Evolutionary conservation across 1,140 invertebrate species (phyloP), one percentile per base, ranked within the genome.

Genomic region (Heliconius hermathena): DNA sequence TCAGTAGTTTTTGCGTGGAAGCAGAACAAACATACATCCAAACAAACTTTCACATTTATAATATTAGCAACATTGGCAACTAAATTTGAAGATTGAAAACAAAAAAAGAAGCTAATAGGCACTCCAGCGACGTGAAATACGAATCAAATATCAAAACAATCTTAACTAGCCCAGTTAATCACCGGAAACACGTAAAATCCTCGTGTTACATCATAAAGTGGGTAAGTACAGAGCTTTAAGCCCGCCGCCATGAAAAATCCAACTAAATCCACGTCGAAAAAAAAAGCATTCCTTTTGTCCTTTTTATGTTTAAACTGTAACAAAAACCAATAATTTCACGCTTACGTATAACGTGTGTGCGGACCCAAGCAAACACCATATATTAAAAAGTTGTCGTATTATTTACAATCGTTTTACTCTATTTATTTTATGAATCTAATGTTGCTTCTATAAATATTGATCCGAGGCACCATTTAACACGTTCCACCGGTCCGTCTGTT

Each of bases 361-460:
- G 90, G 91, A 92, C 88, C 89, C 91, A 85, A 88, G 89, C 82
- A 93, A 94, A 94, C 89, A 93, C 89, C 89, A 92, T 93, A 78
- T 93, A 94, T 94, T 93, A 92, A 92, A 94, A 92, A 93, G 91
- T 93, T 93, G 93, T 94, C 91, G 89, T 91, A 84, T 88, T 94
- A 92, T 94, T 94, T 94, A 93, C 93, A 89, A 86, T 92, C 92
- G 93, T 93, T 93, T 92, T 92, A 92, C 90, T 90, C 86, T 94
- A 91, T 94, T 94, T 94, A 93, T 93, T 90, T 94, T 94, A 93
- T 94, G 93, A 93, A 94, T 93, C 93, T 92, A 93, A 93, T 94
- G 93, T 93, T 93, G 88, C 91, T 88, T 89, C 87, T 89, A 90
- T 94, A 85, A 94, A 94, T 94, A 93, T 94, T 94, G 87, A 92